phyloP scores from a whole-genome alignment of 2,888 invertebrate genomes.

The Dastarcus helophoroides region DNA sequence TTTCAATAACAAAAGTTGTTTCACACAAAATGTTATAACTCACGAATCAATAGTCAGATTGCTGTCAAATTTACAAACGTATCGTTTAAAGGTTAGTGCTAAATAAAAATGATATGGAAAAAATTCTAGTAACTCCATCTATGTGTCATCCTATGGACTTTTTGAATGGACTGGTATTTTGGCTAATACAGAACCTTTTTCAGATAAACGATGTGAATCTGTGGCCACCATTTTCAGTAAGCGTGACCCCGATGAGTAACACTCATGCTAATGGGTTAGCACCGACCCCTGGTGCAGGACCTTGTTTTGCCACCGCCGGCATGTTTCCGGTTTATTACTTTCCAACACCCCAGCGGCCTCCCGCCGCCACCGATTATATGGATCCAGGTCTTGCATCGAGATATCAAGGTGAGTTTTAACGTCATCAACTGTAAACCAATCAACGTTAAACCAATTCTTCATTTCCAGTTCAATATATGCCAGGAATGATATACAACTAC shows the following conservation, averaged over 20 bases:
- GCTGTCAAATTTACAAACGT: too few species aligned
- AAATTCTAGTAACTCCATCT: too few species aligned
- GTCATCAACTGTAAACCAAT: conserved; percentile 3
- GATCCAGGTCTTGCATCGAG: conserved; percentile 12
- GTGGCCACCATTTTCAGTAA: conserved; percentile 50
- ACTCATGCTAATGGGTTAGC: conserved; percentile 27
- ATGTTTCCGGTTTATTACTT: conserved; percentile 49
- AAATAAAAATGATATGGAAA: too few species aligned
- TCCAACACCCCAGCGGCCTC: conserved; percentile 33
- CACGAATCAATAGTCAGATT: too few species aligned
- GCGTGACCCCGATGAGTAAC: conserved; percentile 33
- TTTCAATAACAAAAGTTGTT: too few species aligned
- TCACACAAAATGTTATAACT: too few species aligned
- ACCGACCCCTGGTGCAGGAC: conserved; percentile 21
- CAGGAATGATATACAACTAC: conserved; percentile 49
- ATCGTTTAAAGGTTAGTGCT: too few species aligned
- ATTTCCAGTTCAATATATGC: conserved; percentile 51
- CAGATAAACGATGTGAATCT: conserved; percentile 39
- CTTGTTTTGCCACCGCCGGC: conserved; percentile 33
- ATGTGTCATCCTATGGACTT: too few species aligned
- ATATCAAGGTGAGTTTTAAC: conserved; percentile 22
- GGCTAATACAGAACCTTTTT: too few species aligned
- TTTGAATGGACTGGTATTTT: too few species aligned
- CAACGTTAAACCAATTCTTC: conserved; percentile 8
- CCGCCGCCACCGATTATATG: conserved; percentile 8